phyloP scores from a whole-genome alignment of 2,113 vertebrate species.

The Xyrauchen texanus region DNA sequence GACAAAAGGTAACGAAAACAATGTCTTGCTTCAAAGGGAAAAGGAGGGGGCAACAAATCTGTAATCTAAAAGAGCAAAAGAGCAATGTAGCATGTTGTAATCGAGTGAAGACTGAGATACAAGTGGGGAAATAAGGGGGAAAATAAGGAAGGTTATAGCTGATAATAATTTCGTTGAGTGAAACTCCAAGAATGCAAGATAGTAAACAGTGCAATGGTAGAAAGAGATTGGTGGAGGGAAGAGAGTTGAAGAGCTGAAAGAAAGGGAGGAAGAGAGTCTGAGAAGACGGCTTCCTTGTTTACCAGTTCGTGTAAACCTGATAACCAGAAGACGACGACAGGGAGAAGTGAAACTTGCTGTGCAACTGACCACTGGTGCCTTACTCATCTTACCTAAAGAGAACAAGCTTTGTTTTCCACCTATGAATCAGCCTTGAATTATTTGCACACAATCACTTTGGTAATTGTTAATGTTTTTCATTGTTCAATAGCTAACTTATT shows the following conservation, averaged over 20 bases:
- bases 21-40: constrained; percentile 2
- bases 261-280: constrained; percentile 43
- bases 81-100: not conserved
- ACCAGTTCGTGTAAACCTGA: constrained; percentile 29
- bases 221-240: constrained; percentile 4
- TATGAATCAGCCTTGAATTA: constrained; percentile 26
- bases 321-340: constrained; percentile 15
- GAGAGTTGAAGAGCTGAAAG: constrained; percentile 26
- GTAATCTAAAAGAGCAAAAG: constrained; percentile 14
- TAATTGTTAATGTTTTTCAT: constrained; percentile 14
- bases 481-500: constrained; percentile 36
- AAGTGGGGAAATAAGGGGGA: constrained; percentile 4
- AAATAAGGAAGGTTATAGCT: not conserved
- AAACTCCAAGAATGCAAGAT: constrained; percentile 8
- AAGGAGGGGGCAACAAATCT: not conserved
- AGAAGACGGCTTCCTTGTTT: constrained; percentile 46
- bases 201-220: not conserved
- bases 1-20: constrained; percentile 9
- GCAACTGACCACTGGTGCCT: not conserved
- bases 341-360: not conserved
- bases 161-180: constrained; percentile 9
- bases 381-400: not conserved
- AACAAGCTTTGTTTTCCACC: constrained; percentile 13
- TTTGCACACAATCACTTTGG: not conserved
- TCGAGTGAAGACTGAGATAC: not conserved